Evolutionary conservation across 2,888 invertebrate species (phyloP), one percentile per base, ranked within the genome.

Genomic region (Pseudanteris insignis): DNA sequence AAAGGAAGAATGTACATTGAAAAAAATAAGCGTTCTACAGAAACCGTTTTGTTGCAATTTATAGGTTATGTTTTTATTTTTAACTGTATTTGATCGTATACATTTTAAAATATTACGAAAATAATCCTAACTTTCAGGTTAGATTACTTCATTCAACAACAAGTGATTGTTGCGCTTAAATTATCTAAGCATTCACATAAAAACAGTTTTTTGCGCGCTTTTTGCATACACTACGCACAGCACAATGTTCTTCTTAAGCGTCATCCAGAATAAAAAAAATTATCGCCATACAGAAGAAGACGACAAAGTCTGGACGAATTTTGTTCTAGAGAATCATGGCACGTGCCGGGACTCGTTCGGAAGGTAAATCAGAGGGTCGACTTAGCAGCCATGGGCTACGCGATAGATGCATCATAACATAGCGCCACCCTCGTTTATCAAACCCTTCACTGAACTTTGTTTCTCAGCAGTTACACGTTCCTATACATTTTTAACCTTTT

Each of bases 291-390:
- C 15, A 41, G 38, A 57, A 40, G 21, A 10, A 33, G 29, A 21
- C 36, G 38, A 33, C 21, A 13, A 32, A 32, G 54, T 37, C 46
- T 14, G 10, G 25, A 30, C 18, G 26, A 53, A 41, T 26, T n/a
- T 38, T 51, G 46, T 11, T 61, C 50, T 55, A 61, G 44, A 54
- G 55, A 61, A 55, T 44, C 40, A 32, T 46, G 55, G 50, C 61
- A 61, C 61, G 61, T 61, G 55, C 37, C 34, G 24, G 54, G 43
- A 60, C 46, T 59, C 40, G 51, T 51, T 60, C 50, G 50, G 44
- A 46, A 61, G 61, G 61, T 55, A 50, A 61, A 61, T 55, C 54
- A 34, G 38, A 61, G 46, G 51, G 51, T 29, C 51, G 28, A 43
- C 10, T 38, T 28, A 54, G 15, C 41, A 43, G 41, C 44, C 48